These are phyloP conservation scores for Tragelaphus imberbis DNA, from an alignment of 2,113 vertebrate species.

Conservation along the genomic window DNA sequence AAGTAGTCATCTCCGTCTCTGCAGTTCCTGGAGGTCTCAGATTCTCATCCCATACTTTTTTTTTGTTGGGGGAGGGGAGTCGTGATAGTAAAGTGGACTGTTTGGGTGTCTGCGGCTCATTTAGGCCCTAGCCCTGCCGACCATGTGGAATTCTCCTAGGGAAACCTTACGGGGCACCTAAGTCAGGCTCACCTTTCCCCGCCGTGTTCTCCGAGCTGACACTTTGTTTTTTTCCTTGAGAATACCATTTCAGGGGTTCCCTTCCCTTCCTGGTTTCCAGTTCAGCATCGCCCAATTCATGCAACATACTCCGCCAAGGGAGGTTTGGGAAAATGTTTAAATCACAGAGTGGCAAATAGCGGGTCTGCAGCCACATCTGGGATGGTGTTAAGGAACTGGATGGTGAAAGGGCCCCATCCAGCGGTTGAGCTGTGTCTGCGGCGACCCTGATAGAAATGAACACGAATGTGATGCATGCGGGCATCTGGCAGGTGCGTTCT, in stretches of 20 bases:
- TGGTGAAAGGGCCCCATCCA: not conserved
- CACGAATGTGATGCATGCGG: not conserved
- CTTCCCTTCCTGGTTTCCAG: not conserved
- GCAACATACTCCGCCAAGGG: not conserved
- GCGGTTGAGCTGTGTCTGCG: not conserved
- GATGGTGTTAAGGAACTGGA: not conserved
- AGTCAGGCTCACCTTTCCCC: accelerated
- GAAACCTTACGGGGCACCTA: not conserved
- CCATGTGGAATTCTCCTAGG: not conserved
- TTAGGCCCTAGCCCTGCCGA: not conserved
- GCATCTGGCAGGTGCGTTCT: not conserved
- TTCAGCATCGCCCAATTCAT: not conserved
- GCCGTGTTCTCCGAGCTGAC: not conserved
- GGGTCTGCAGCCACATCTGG: not conserved
- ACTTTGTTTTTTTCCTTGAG: not conserved
- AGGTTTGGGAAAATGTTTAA: not conserved
- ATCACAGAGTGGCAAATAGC: not conserved
- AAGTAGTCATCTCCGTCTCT: not conserved
- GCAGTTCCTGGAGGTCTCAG: not conserved
- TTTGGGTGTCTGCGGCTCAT: not conserved
- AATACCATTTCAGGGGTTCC: not conserved
- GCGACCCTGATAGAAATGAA: not conserved
- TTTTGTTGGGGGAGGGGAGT: not conserved
- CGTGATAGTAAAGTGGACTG: not conserved
- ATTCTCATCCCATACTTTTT: not conserved